Conservation (phyloP, 1,140 invertebrate genomes). For the Drosophila repleta region DNA sequence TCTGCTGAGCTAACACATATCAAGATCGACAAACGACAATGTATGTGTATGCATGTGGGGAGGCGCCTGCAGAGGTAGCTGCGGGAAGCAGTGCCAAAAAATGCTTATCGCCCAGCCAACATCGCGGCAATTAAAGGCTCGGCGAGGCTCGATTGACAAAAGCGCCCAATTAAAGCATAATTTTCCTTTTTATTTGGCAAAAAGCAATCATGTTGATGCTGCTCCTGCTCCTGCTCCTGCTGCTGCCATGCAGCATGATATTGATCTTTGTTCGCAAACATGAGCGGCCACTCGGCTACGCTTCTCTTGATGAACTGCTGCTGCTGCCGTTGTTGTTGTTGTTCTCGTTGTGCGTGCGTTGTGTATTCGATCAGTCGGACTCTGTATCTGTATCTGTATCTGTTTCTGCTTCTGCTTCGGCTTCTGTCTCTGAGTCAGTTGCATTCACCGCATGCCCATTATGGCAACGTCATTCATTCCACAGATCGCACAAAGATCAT, state of each 20-base stretch:
- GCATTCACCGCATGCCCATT: constrained; percentile 1
- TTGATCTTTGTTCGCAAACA: constrained; percentile 23
- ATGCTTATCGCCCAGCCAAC: constrained; percentile 53
- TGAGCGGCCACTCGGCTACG: background rate
- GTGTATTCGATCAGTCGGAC: constrained; percentile 20
- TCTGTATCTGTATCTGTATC: constrained; percentile 2
- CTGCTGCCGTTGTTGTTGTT: background rate
- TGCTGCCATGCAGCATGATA: constrained; percentile 24
- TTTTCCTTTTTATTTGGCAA: constrained; percentile 34
- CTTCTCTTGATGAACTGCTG: constrained; percentile 8
- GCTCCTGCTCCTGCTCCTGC: constrained; percentile 7
- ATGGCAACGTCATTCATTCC: constrained; percentile 23
- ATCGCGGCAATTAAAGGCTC: constrained; percentile 53
- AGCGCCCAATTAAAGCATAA: constrained; percentile 67
- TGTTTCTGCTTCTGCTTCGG: background rate
- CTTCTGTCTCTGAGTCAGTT: background rate
- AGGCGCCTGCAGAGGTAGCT: background rate
- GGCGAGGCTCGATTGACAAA: constrained; percentile 43
- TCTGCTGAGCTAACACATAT: constrained; percentile 47
- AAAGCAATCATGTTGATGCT: constrained; percentile 19
- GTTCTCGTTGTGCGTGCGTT: constrained; percentile 25
- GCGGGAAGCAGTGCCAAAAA: constrained; percentile 34
- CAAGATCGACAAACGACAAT: constrained; percentile 28
- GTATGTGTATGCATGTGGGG: background rate
- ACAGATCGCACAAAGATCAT: constrained; percentile 6